A percentile compares a stretch with the other conserved stretches of the same genome.
Evolutionary conservation across 2,113 vertebrate genomes (phyloP).

Genomic region (Sula dactylatra): DNA sequence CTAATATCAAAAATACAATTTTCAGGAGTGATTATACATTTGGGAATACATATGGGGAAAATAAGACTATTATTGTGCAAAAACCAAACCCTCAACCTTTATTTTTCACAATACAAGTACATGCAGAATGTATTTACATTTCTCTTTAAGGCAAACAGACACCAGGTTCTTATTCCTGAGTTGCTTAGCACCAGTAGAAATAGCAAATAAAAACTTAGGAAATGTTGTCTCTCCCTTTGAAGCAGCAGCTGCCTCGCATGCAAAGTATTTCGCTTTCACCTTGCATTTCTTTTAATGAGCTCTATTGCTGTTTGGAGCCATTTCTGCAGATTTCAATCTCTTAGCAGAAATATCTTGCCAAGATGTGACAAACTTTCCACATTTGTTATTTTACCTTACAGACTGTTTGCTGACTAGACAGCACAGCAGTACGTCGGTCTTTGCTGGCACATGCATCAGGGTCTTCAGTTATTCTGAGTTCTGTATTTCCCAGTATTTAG

Average conservation of each 20-base stretch:
- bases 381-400: neutral
- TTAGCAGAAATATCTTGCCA: neutral
- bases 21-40: neutral
- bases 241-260: neutral
- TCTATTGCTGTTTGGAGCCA: neutral
- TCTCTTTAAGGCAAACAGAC: slow-evolving; percentile 64
- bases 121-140: slow-evolving; percentile 51
- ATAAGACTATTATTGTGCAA: neutral
- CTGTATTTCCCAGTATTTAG: neutral
- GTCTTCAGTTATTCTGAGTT: neutral
- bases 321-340: neutral
- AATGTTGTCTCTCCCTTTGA: neutral
- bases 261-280: neutral
- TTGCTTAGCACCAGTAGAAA: slow-evolving; percentile 46
- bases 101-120: slow-evolving; percentile 45
- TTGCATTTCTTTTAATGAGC: neutral
- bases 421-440: neutral
- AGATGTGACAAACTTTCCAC: neutral
- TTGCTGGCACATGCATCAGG: neutral
- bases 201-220: neutral
- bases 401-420: neutral
- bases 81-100: slow-evolving; percentile 2
- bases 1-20: neutral
- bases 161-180: slow-evolving; percentile 50
- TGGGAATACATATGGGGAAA: neutral